Base-by-base conservation (phyloP, 2,113 vertebrate genomes). In the Sebastes schlegelii region DNA sequence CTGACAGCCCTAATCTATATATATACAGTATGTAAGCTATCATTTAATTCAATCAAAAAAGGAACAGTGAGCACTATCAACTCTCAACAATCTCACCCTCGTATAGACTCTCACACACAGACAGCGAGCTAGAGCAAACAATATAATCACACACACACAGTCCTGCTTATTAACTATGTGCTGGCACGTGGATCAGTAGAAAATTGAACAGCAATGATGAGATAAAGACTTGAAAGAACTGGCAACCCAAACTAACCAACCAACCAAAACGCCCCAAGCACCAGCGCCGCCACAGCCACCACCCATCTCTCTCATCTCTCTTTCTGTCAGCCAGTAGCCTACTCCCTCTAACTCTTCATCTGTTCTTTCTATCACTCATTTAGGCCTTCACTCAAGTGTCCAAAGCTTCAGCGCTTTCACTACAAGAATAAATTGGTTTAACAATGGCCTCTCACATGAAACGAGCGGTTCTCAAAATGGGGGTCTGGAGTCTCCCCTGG, bases 101-200 rank as follows among this genome's bases (percentile, higher is more conserved):
- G 11, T 46, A 58, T 40, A 51, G 9, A 60, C 52, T 8, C 14
- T 40, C 48, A 71, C n/a, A 64, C 34, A 63, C 42, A 66, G 45
- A 66, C 61, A 19, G 51, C 51, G 16, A 17, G 16, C 51, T 54
- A 10, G 51, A 23, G 55, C n/a, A n/a, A 21, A 58, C n/a, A 58
- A 21, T 23, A 58, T 58, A 21, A 23, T 21, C 21, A 65, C 61
- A 54, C 52, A 75, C 49, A 82, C 26, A 68, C 40, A 75, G 2
- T 23, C 14, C 13, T 52, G 48, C 63, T 54, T 49, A 73, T 77
- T 70, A 48, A 88, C 79, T 69, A 48, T 63, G 23, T 57, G 52
- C 45, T 34, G 67, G 78, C 26, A 23, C 55, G 13, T 21, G 52
- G 42, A 64, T 86, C 49, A 19, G 46, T 42, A 42, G 54, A 46